phyloP scores from a whole-genome alignment of 2,888 invertebrate species.

The Glomeris marginata region DNA sequence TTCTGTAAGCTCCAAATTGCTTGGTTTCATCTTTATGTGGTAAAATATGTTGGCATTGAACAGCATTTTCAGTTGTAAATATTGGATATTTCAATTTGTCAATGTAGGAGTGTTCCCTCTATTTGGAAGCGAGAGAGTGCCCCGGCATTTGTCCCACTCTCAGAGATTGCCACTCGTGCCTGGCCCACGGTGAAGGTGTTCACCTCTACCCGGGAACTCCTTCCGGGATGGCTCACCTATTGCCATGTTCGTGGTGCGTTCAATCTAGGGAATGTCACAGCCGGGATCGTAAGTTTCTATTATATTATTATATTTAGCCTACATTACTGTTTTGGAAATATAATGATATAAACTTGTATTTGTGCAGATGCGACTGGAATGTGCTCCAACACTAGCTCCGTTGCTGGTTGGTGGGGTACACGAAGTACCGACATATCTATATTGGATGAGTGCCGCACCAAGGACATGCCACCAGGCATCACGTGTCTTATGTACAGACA shows the following conservation, averaged over 20 bases:
- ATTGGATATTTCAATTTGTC: background rate
- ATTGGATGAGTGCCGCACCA: conserved; percentile 55
- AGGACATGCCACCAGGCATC: conserved; percentile 59
- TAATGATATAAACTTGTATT: background rate
- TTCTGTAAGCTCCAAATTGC: background rate
- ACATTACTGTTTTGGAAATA: background rate
- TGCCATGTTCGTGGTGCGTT: conserved; percentile 80
- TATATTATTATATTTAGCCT: background rate
- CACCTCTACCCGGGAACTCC: conserved; percentile 7
- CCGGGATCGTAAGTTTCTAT: conserved; percentile 46
- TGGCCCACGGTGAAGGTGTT: conserved; percentile 55
- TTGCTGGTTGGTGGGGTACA: conserved; percentile 80
- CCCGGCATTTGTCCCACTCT: conserved; percentile 63
- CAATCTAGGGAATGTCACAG: conserved; percentile 82
- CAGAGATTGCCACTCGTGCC: conserved; percentile 77
- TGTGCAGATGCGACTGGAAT: conserved; percentile 16
- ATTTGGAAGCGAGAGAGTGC: conserved; percentile 19
- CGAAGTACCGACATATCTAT: conserved; percentile 55
- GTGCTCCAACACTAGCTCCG: conserved; percentile 58
- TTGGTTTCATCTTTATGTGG: background rate
- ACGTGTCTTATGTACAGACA: conserved; percentile 76
- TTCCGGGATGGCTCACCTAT: conserved; percentile 37
- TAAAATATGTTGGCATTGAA: background rate
- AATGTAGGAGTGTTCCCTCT: conserved; percentile 25
- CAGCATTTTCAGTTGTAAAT: background rate